A percentile compares a stretch with the other conserved stretches of the same genome.
Conservation (phyloP, 2,113 vertebrate species). For the Tapirus terrestris region DNA sequence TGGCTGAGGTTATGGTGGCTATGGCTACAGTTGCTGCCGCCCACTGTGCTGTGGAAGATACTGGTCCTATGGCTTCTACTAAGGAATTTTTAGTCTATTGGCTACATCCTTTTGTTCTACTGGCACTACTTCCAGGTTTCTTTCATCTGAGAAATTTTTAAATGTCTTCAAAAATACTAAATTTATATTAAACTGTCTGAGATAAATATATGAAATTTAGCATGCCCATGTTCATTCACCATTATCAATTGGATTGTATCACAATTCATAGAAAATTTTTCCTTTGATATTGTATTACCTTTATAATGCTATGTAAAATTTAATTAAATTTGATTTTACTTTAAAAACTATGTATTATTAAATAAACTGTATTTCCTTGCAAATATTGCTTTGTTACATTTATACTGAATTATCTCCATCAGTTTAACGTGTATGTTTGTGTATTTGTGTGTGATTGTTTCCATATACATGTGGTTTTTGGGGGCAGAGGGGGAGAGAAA, state of each 20-base stretch:
- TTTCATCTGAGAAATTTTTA: background rate
- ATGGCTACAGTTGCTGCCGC: background rate
- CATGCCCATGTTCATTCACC: background rate
- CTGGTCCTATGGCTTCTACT: conserved; percentile 20
- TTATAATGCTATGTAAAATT: background rate
- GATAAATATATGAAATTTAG: background rate
- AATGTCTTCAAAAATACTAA: background rate
- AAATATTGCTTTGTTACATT: background rate
- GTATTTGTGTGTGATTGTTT: background rate
- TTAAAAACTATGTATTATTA: background rate
- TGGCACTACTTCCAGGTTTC: background rate
- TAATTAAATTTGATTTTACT: background rate
- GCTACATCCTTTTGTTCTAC: rapidly evolving
- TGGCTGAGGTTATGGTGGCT: background rate
- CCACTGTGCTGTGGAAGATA: background rate
- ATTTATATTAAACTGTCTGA: background rate
- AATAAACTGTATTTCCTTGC: background rate
- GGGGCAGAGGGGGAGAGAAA: background rate
- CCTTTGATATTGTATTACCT: background rate
- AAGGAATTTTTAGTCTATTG: background rate
- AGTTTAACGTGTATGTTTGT: background rate
- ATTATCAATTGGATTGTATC: background rate
- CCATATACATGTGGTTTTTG: background rate
- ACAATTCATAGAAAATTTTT: background rate
- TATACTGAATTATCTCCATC: background rate